Evolutionary conservation across 2,113 vertebrate species (phyloP).

Genomic region (Lipotes vexillifer): DNA sequence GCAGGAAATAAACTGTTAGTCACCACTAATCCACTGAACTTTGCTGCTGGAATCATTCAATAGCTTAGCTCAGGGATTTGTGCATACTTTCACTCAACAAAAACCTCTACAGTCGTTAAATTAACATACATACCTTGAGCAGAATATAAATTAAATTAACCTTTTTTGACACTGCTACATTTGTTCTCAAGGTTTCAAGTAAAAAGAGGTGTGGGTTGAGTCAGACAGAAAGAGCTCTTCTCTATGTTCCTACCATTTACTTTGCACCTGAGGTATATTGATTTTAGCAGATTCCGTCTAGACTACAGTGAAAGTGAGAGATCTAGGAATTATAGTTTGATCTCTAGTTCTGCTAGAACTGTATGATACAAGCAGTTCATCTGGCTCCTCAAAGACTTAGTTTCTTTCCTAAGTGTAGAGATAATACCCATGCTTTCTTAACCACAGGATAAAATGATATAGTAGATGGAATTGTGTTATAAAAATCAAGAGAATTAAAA

Average conservation of each 20-base stretch:
- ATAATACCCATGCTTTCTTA: neutral
- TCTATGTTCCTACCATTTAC: neutral
- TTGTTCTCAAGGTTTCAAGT: conserved; percentile 32
- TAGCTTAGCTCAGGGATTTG: conserved; percentile 45
- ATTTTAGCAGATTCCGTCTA: neutral
- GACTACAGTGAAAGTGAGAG: neutral
- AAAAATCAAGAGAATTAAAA: neutral
- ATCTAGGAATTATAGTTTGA: neutral
- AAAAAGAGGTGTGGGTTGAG: neutral
- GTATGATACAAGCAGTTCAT: neutral
- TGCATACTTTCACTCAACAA: conserved; percentile 42
- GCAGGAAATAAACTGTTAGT: conserved; percentile 39
- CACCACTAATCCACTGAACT: conserved; percentile 30
- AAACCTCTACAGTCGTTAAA: conserved; percentile 59
- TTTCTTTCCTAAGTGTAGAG: neutral
- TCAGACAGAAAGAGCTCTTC: neutral
- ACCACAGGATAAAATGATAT: neutral
- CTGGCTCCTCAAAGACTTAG: neutral
- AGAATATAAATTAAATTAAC: conserved; percentile 56
- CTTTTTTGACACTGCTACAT: conserved; percentile 7
- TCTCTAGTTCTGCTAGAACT: neutral
- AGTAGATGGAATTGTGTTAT: neutral
- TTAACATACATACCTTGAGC: conserved; percentile 47
- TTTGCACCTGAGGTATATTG: neutral
- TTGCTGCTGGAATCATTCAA: conserved; percentile 41